Evolutionary conservation across 2,888 invertebrate species (phyloP).

Genomic region (Ecliptopera silaceata): DNA sequence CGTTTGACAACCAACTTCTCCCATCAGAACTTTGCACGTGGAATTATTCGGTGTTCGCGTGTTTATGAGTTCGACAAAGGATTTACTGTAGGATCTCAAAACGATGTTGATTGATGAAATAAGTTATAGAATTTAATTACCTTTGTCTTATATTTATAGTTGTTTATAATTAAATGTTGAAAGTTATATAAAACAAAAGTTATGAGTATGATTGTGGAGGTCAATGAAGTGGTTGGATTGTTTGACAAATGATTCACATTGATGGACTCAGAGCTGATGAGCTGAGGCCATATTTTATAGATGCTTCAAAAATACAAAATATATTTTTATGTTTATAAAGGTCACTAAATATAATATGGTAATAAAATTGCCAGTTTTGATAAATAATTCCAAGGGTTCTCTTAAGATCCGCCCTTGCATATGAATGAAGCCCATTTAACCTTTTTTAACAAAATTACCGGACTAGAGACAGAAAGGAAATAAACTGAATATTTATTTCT

Average conservation of each 20-base stretch:
- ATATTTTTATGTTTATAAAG: background rate
- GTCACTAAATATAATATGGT: background rate
- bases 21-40: conserved; percentile 68
- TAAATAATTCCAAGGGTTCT: conserved; percentile 14
- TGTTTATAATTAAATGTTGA: no score
- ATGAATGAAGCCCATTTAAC: conserved; percentile 22
- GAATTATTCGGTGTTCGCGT: conserved; percentile 55
- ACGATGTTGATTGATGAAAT: conserved; percentile 18
- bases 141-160: background rate
- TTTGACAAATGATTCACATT: no score
- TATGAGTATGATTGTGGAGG: no score
- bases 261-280: no score
- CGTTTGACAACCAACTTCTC: conserved; percentile 63
- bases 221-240: no score
- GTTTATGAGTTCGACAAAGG: conserved; percentile 46
- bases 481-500: conserved; percentile 38
- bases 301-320: background rate
- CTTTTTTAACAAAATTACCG: conserved; percentile 33
- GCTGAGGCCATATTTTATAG: no score
- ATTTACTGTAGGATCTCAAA: conserved; percentile 39
- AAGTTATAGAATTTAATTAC: conserved; percentile 8
- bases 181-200: no score
- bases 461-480: conserved; percentile 28
- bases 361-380: conserved; percentile 6
- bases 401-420: conserved; percentile 19